These are phyloP conservation scores for Tretioscincus oriximinensis DNA, from an alignment of 2,113 vertebrate species.

Conservation along the genomic window DNA sequence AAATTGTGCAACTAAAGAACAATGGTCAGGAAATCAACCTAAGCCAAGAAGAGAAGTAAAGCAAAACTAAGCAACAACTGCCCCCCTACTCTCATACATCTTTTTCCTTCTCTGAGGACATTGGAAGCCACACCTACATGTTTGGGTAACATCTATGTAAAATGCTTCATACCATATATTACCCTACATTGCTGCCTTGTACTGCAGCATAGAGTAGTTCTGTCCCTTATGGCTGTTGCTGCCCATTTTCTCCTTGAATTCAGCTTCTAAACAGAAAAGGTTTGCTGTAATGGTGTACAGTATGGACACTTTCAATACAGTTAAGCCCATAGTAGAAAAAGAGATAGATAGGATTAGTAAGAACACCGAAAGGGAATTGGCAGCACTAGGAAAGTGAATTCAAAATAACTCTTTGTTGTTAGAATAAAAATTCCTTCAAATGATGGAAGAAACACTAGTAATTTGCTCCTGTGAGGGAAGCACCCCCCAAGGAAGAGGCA, in stretches of 20 bases:
- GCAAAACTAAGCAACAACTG: background rate
- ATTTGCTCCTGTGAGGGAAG: constrained; percentile 1
- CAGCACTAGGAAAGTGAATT: background rate
- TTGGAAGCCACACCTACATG: background rate
- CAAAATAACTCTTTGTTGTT: constrained; percentile 15
- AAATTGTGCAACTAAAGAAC: too few species aligned
- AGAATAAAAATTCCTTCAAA: background rate
- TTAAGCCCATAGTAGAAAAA: background rate
- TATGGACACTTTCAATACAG: fast-evolving
- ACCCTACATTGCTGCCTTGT: background rate
- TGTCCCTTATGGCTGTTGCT: background rate
- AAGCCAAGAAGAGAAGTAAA: background rate
- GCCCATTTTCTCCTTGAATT: fast-evolving
- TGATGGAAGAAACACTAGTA: background rate
- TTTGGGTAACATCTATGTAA: background rate
- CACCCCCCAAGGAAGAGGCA: constrained; percentile 6
- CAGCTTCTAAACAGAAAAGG: background rate
- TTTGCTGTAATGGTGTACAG: fast-evolving
- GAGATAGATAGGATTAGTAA: background rate
- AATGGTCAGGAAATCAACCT: background rate
- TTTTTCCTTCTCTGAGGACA: background rate
- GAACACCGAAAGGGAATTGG: background rate
- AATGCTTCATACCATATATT: background rate
- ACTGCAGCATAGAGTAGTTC: background rate
- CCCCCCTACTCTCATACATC: too few species aligned